Evolutionary conservation across 2,797 vertebrate species (phyloP).

Genomic region (Ispidina picta): DNA sequence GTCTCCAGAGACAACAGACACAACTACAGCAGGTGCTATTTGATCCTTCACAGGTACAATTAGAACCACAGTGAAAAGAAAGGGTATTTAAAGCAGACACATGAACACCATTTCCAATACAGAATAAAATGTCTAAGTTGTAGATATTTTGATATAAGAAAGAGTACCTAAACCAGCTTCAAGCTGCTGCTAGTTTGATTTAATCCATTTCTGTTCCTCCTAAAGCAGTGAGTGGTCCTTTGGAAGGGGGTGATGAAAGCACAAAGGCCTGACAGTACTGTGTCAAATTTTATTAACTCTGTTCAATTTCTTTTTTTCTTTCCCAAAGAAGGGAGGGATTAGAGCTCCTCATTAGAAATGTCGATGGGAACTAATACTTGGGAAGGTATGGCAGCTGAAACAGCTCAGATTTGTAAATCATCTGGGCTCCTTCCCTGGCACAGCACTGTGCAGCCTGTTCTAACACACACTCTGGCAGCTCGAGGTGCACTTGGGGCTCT

Average conservation of each 20-base stretch:
- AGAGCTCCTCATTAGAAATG: not conserved
- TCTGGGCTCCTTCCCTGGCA: not conserved
- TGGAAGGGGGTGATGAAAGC: not conserved
- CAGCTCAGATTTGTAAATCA: not conserved
- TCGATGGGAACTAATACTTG: not conserved
- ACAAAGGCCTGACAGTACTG: not conserved
- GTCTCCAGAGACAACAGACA: constrained; percentile 10
- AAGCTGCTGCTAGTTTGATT: constrained; percentile 11
- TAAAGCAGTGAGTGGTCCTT: not conserved
- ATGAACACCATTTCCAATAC: not conserved
- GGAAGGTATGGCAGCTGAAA: not conserved
- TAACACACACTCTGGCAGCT: not conserved
- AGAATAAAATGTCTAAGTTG: not conserved
- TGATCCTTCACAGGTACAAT: constrained; percentile 19
- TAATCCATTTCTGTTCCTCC: constrained; percentile 5
- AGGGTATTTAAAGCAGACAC: not conserved
- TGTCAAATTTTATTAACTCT: not conserved
- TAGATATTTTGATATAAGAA: constrained; percentile 4
- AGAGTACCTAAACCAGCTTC: constrained; percentile 18
- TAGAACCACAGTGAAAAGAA: constrained; percentile 26
- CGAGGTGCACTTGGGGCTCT: not conserved
- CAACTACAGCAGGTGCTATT: not conserved
- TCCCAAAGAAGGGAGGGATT: constrained; percentile 3
- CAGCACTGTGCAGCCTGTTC: not conserved
- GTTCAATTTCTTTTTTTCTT: not conserved